A percentile compares a stretch with the other conserved stretches of the same genome.
Evolutionary conservation across 23 tunicate species (phyloP).

Genomic region (Trididemnum clinides): DNA sequence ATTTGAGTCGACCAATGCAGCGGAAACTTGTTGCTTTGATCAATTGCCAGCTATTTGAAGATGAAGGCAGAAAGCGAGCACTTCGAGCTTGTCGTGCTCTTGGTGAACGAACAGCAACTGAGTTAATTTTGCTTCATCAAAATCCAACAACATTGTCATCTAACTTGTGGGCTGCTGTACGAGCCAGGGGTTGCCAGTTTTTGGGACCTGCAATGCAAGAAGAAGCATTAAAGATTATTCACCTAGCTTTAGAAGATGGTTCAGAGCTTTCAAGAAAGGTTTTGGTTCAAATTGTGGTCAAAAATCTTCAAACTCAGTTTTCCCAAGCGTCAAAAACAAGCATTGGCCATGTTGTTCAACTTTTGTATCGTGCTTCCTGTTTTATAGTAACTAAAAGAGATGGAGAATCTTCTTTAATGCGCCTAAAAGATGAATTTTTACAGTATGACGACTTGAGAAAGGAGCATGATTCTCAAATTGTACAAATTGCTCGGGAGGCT

Average conservation of each 20-base stretch:
- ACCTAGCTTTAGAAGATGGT: constrained; percentile 82
- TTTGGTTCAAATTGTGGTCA: constrained; percentile 80
- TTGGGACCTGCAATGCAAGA: constrained; percentile 98
- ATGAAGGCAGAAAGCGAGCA: constrained; percentile 70
- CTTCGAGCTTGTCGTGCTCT: constrained; percentile 65
- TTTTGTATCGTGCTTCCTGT: constrained; percentile 88
- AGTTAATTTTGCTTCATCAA: constrained; percentile 80
- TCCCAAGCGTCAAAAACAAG: constrained; percentile 94
- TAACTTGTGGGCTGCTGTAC: constrained; percentile 91
- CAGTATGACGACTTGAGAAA: constrained; percentile 62
- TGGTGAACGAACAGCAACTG: constrained; percentile 80
- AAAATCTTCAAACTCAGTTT: constrained; percentile 71
- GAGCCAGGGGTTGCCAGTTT: constrained; percentile 93
- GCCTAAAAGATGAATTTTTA: constrained; percentile 73
- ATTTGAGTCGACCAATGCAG: constrained; percentile 79
- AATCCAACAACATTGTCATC: constrained; percentile 82
- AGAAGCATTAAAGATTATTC: constrained; percentile 85
- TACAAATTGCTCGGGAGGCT: constrained; percentile 88
- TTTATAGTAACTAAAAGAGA: constrained; percentile 85
- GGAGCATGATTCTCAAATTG: constrained; percentile 89
- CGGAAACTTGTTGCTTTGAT: constrained; percentile 68
- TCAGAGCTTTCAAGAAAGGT: constrained; percentile 87
- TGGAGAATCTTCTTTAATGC: constrained; percentile 84
- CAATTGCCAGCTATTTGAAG: constrained; percentile 66
- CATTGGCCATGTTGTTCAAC: constrained; percentile 91